These are phyloP conservation scores for Myotis lucifugus DNA, from an alignment of 2,113 vertebrate genomes.

Conservation along the genomic window DNA sequence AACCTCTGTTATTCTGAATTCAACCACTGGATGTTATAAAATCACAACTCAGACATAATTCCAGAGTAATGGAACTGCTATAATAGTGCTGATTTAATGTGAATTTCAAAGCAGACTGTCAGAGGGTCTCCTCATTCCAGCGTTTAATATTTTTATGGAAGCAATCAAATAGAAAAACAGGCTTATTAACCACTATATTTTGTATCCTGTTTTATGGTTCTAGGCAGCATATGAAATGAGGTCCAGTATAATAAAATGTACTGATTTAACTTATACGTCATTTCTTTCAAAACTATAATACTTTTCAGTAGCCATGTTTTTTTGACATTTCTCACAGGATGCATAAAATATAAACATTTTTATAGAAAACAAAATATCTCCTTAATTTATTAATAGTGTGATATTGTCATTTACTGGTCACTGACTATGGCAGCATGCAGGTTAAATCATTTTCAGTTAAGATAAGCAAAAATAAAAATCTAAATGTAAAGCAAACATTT, in stretches of 20 bases:
- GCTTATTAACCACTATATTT: background rate
- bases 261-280: background rate
- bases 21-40: background rate
- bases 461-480: background rate
- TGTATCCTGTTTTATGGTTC: background rate
- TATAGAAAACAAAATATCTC: background rate
- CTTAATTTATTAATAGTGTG: background rate
- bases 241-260: background rate
- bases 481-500: background rate
- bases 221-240: background rate
- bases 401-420: background rate
- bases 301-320: background rate
- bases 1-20: constrained; percentile 18
- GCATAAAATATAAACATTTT: background rate
- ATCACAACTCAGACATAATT: background rate
- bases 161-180: background rate
- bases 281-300: background rate
- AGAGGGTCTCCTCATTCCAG: background rate
- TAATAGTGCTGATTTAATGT: background rate
- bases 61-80: background rate
- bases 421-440: background rate
- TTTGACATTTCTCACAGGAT: background rate
- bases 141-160: background rate
- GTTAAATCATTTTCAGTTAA: background rate
- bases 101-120: constrained; percentile 22